Percentiles rank a stretch among this genome's conserved stretches.
phyloP scores from a whole-genome alignment of 2,113 vertebrate species.

The Thunnus thynnus region DNA sequence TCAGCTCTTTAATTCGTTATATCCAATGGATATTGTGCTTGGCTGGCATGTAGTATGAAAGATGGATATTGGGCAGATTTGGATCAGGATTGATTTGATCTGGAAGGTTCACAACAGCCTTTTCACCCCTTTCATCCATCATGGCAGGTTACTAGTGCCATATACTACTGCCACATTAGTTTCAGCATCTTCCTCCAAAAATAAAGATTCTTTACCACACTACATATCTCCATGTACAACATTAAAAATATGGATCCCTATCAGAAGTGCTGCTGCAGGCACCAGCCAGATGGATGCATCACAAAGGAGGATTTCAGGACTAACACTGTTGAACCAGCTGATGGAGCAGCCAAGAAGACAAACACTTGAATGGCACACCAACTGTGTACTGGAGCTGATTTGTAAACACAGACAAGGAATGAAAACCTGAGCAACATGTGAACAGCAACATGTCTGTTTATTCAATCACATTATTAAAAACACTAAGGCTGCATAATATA shows the following conservation, averaged over 20 bases:
- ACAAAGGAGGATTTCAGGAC: slow-evolving; percentile 51
- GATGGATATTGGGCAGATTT: background rate
- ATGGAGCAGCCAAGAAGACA: slow-evolving; percentile 43
- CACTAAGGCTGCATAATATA: slow-evolving; percentile 33
- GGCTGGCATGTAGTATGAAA: background rate
- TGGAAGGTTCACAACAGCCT: background rate
- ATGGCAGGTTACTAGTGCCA: background rate
- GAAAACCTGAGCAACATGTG: slow-evolving; percentile 4
- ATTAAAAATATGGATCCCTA: slow-evolving; percentile 39
- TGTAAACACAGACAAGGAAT: slow-evolving; percentile 29
- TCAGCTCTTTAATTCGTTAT: background rate
- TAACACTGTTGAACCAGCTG: slow-evolving; percentile 30
- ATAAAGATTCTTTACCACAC: slow-evolving; percentile 25
- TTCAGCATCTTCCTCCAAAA: slow-evolving; percentile 23
- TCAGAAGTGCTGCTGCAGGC: slow-evolving; percentile 41
- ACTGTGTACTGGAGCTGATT: slow-evolving; percentile 23
- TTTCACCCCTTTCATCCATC: slow-evolving; percentile 9
- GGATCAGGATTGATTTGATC: background rate
- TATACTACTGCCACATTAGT: slow-evolving; percentile 15
- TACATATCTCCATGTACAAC: slow-evolving; percentile 21
- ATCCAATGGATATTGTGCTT: slow-evolving; percentile 1
- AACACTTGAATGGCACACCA: slow-evolving; percentile 31
- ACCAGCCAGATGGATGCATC: slow-evolving; percentile 59
- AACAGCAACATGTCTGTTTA: slow-evolving; percentile 52
- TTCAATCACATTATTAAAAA: slow-evolving; percentile 54